Evolutionary conservation across 2,113 vertebrate genomes (phyloP), one percentile per base, ranked within the genome.

Genomic region (Promerops cafer): DNA sequence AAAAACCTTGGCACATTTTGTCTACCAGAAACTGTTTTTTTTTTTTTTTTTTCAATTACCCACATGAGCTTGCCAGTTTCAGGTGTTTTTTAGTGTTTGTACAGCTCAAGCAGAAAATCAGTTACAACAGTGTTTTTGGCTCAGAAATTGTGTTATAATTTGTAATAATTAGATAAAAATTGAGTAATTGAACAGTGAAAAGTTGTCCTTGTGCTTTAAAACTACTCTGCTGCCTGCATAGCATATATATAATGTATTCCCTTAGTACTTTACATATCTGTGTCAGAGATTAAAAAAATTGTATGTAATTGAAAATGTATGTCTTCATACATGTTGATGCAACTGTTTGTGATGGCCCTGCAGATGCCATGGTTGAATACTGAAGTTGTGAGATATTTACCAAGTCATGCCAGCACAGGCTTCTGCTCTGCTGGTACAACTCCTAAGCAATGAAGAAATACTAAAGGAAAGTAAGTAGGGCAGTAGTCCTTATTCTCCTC

Each of bases 31-130:
- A 78, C 28, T 37, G 13, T 0, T 4, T 42, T 65, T 61, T 75
- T 59, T 59, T 0, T 4, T 42, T 65, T 61, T 75, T 59, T 59
- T 49, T 30, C 64, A 85, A 26, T 94, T 87, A 91, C 8, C 5
- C 24, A 75, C 22, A 28, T 0, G 1, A 86, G 76, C 79, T 70
- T 91, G 90, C 72, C 88, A 91, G 56, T 93, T 97, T 91, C 84
- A 88, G 82, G 31, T 83, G 50, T 8, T 52, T 92, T 94, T 87
- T 84, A 72, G 37, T 74, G 47, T 97, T 96, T 87, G 65, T 47
- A 85, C 57, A 89, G 68, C 83, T 96, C 90, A 95, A 79, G 92
- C 91, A 83, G 93, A 94, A 94, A 94, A 94, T 96, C 78, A 83
- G 84, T 95, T 94, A 80, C 85, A 90, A 86, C 68, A 87, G 56